Conservation (phyloP, 2,113 vertebrate species). For the Drymodes brunneopygia region DNA sequence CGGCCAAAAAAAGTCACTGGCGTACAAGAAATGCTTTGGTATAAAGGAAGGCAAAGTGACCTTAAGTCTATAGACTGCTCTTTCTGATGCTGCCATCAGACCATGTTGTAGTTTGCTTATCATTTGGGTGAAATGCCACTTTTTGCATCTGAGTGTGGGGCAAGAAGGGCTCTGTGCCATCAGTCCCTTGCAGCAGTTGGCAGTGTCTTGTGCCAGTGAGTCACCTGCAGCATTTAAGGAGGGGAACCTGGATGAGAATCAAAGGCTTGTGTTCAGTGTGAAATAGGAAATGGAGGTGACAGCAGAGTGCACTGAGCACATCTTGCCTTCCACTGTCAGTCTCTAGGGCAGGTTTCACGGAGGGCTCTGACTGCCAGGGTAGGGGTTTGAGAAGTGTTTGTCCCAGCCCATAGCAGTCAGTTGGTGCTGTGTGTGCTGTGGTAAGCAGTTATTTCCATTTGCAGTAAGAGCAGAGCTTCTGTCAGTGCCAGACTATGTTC, state of each 20-base stretch:
- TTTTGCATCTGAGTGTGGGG: background rate
- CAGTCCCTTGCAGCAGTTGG: background rate
- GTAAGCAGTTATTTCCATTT: background rate
- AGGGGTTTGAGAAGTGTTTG: background rate
- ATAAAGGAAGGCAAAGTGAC: background rate
- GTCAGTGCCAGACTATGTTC: background rate
- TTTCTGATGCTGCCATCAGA: background rate
- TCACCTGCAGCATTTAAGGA: background rate
- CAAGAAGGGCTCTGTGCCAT: background rate
- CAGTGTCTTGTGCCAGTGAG: background rate
- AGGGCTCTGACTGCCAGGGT: background rate
- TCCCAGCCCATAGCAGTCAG: accelerated
- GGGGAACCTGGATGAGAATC: background rate
- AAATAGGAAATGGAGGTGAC: background rate
- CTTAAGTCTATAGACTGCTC: background rate
- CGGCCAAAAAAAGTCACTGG: background rate
- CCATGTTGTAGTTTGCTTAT: background rate
- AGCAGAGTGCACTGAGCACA: background rate
- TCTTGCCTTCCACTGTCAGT: background rate
- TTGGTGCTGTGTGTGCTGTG: background rate
- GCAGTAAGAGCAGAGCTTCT: background rate
- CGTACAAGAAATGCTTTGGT: background rate
- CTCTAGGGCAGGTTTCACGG: background rate
- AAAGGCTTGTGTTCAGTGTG: background rate
- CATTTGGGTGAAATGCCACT: background rate